Evolutionary conservation across 2,888 invertebrate species (phyloP).

Genomic region (Trichopria drosophilae): DNA sequence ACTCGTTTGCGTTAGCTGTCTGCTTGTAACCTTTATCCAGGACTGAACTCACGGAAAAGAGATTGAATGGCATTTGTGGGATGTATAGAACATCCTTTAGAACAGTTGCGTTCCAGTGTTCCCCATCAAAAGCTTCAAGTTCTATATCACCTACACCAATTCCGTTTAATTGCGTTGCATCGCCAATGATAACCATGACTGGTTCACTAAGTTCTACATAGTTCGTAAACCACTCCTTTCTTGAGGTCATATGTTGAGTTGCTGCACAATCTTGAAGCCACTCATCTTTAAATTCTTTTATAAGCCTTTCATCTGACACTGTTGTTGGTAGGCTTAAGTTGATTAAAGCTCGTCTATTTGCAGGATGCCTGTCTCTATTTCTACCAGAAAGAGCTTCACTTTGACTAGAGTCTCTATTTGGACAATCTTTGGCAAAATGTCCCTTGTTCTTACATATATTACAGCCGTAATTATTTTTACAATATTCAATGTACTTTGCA

Average conservation of each 20-base stretch:
- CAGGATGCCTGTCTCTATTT: no score
- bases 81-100: conserved; percentile 33
- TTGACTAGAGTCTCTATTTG: neutral
- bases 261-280: conserved; percentile 21
- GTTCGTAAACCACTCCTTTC: conserved; percentile 13
- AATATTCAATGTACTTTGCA: conserved; percentile 10
- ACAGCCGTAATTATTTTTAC: conserved; percentile 14
- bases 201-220: conserved; percentile 6
- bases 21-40: conserved; percentile 40
- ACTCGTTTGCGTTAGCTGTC: conserved; percentile 33
- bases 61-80: conserved; percentile 35
- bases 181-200: conserved; percentile 34
- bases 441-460: conserved; percentile 11
- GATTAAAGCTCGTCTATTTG: conserved; percentile 4
- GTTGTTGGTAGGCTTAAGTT: conserved; percentile 2
- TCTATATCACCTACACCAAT: conserved; percentile 38
- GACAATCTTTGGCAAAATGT: conserved; percentile 17
- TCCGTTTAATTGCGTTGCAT: conserved; percentile 37
- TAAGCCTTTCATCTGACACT: neutral
- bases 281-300: neutral
- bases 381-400: neutral
- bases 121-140: conserved; percentile 39
- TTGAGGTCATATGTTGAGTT: conserved; percentile 17
- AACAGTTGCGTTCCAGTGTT: conserved; percentile 32
- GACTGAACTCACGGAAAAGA: conserved; percentile 39